Evolutionary conservation across 1,140 invertebrate species (phyloP).

Genomic region (Chironomus striatipennis): DNA sequence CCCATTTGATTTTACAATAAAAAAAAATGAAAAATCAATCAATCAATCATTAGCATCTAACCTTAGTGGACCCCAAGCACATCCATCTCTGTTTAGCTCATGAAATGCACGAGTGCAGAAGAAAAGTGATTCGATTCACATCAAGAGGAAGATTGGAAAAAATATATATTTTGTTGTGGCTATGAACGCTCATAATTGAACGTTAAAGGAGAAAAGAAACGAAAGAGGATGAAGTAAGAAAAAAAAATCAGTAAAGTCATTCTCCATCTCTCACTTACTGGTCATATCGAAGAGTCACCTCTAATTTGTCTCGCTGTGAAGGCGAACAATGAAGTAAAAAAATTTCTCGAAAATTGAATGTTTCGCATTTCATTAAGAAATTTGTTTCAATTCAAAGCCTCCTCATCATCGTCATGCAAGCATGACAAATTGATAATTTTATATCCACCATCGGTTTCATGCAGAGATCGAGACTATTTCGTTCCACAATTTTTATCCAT

Average conservation of each 20-base stretch:
- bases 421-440: slow-evolving; percentile 9
- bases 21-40: no score
- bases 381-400: not conserved
- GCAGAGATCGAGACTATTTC: no score
- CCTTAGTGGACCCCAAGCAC: no score
- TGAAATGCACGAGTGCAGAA: not conserved
- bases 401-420: not conserved
- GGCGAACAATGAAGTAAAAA: not conserved
- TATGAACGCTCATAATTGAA: not conserved
- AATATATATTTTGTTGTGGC: not conserved
- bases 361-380: slow-evolving; percentile 9
- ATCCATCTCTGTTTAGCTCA: not conserved
- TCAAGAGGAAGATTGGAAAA: not conserved
- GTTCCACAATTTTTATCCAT: no score
- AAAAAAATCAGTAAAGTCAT: not conserved
- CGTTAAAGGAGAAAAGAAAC: not conserved
- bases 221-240: no score
- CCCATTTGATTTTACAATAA: no score
- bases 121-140: slow-evolving; percentile 8
- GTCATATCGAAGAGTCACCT: not conserved
- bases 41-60: no score
- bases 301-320: not conserved
- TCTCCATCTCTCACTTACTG: not conserved
- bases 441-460: not conserved
- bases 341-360: slow-evolving; percentile 14